Conservation (phyloP, 2,797 vertebrate genomes). For the Pelodytes ibericus region DNA sequence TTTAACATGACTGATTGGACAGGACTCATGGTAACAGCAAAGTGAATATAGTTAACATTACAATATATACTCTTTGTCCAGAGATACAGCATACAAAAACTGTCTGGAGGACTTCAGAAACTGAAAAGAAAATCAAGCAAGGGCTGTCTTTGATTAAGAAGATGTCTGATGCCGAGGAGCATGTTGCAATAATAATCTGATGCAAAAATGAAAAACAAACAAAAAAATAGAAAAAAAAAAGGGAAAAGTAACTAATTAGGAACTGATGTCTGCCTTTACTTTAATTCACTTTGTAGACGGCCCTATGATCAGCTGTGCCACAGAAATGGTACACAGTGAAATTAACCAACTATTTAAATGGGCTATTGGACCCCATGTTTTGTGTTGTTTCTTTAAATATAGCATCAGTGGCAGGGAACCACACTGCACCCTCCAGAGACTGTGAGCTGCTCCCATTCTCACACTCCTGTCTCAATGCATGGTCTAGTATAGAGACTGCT, state of each 20-base stretch:
- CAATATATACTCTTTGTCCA: conserved; percentile 7
- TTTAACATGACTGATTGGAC: conserved; percentile 27
- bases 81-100: conserved; percentile 13
- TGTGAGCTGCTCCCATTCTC: conserved; percentile 33
- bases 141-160: conserved; percentile 25
- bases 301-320: conserved; percentile 24
- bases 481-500: conserved; percentile 29
- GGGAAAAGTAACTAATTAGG: conserved; percentile 23
- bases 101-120: conserved; percentile 27
- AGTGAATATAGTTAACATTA: conserved; percentile 13
- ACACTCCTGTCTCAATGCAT: conserved; percentile 37
- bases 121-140: conserved; percentile 38
- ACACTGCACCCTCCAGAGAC: conserved; percentile 38
- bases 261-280: conserved; percentile 46
- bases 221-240: conserved; percentile 6
- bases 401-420: conserved; percentile 39
- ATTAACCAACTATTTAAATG: conserved; percentile 16
- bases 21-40: conserved; percentile 26
- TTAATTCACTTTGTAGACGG: conserved; percentile 27
- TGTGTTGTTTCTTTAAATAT: conserved; percentile 13
- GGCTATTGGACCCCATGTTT: conserved; percentile 21
- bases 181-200: conserved; percentile 57
- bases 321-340: conserved; percentile 10
- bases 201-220: conserved; percentile 47
- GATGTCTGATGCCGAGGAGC: conserved; percentile 49